phyloP scores from a whole-genome alignment of 1,140 invertebrate species.

The Riptortus pedestris region DNA sequence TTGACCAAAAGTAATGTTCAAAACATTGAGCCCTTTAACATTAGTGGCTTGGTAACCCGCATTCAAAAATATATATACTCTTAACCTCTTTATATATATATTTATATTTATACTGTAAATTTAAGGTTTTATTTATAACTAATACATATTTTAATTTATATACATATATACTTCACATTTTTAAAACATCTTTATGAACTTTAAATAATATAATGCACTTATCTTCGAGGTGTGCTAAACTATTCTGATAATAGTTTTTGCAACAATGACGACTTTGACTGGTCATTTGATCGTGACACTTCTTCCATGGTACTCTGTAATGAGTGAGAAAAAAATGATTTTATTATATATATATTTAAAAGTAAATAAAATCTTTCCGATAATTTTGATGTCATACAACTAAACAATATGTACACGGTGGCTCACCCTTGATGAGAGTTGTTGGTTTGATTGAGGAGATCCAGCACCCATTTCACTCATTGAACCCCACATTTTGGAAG shows the following conservation, averaged over 20 bases:
- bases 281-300: conserved; percentile 50
- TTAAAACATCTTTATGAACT: conserved; percentile 10
- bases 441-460: conserved; percentile 37
- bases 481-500: conserved; percentile 41
- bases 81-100: conserved; percentile 12
- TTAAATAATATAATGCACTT: conserved; percentile 16
- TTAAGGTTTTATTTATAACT: neutral
- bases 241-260: conserved; percentile 69
- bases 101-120: neutral
- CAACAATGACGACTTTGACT: conserved; percentile 59
- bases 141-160: conserved; percentile 8
- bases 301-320: conserved; percentile 66
- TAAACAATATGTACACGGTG: no score
- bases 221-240: conserved; percentile 30
- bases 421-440: conserved; percentile 29
- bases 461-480: conserved; percentile 40
- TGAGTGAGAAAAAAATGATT: conserved; percentile 29
- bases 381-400: no score
- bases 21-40: conserved; percentile 16
- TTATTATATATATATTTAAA: neutral
- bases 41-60: conserved; percentile 18
- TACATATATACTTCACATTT: conserved; percentile 5
- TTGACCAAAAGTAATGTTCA: neutral
- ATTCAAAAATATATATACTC: conserved; percentile 15
- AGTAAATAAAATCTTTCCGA: no score